Base-by-base conservation (phyloP, 1,140 invertebrate genomes). In the Drosophila kanapiae region DNA sequence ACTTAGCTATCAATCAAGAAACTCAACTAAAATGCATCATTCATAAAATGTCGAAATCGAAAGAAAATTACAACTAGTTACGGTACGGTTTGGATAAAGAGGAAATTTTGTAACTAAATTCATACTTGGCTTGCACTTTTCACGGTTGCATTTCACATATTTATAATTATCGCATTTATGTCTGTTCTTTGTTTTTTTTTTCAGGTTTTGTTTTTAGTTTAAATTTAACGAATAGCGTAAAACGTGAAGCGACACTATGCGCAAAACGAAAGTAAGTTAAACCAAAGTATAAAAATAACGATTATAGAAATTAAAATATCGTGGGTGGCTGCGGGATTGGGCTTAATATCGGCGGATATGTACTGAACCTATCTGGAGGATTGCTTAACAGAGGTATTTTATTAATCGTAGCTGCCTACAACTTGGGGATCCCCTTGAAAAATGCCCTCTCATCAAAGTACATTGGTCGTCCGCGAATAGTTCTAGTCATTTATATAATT, bases 61-160 rank as follows among this genome's bases (percentile, higher is more conserved):
- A 85, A 81, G 83, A 90, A 81, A 78, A 85, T 92, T 92, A 92
- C 87, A 91, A 92, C 88, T 91, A 92, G 82, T 88, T 90, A 87
- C 84, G 76, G 77, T 87, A 87, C 85, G 84, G 84, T 91, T 85
- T 92, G 91, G 91, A 87, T 91, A 92, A 92, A 92, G 91, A 92
- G 91, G 88, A 92, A 92, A 92, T 92, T 92, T 92, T 92, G 91
- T 92, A 92, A 92, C 85, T 88, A 90, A 88, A 90, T 84, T 78
- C 78, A 90, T 84, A 90, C 78, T 87, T 87, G 70, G 83, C 83
- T 87, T 88, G 84, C 84, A 88, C 85, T 88, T 83, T 70, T 81
- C 67, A 90, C 82, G 75, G 65, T 88, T 84, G 65, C 77, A 88
- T 83, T 88, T 80, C 72, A 87, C 58, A 88, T 77, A 82, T 68